phyloP scores from a whole-genome alignment of 2,113 vertebrate genomes.

The Rattus rattus region DNA sequence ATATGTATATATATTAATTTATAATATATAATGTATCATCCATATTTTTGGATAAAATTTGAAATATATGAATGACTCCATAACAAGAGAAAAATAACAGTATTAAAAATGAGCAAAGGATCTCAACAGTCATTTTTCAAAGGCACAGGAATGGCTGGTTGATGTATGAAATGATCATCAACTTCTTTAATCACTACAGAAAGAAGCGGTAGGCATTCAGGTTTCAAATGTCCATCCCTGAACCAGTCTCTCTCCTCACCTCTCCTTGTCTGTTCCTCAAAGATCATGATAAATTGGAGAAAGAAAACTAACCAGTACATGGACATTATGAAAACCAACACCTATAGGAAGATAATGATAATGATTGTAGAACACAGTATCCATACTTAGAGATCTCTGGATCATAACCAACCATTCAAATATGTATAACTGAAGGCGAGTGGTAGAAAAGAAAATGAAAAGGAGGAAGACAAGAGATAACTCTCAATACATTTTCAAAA shows the following conservation, averaged over 20 bases:
- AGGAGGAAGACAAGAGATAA: not conserved
- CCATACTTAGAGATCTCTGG: not conserved
- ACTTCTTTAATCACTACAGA: not conserved
- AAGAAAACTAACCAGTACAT: not conserved
- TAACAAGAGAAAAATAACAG: not conserved
- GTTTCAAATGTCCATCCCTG: not conserved
- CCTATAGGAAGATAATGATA: not conserved
- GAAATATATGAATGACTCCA: not conserved
- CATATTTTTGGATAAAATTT: not conserved
- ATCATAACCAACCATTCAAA: not conserved
- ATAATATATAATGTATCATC: too few relatives aligned
- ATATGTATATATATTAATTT: accelerated
- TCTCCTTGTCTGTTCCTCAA: not conserved
- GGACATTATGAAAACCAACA: too few relatives aligned
- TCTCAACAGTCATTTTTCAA: not conserved
- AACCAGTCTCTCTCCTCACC: not conserved
- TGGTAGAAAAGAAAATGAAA: not conserved
- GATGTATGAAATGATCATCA: not conserved
- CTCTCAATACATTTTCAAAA: not conserved
- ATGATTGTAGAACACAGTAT: not conserved
- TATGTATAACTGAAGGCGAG: not conserved
- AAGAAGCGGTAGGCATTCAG: not conserved
- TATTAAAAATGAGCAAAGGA: not conserved
- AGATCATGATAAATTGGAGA: not conserved
- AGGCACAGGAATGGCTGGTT: not conserved